Conservation (phyloP, 1,140 invertebrate genomes). For the Leptinotarsa lineolata region DNA sequence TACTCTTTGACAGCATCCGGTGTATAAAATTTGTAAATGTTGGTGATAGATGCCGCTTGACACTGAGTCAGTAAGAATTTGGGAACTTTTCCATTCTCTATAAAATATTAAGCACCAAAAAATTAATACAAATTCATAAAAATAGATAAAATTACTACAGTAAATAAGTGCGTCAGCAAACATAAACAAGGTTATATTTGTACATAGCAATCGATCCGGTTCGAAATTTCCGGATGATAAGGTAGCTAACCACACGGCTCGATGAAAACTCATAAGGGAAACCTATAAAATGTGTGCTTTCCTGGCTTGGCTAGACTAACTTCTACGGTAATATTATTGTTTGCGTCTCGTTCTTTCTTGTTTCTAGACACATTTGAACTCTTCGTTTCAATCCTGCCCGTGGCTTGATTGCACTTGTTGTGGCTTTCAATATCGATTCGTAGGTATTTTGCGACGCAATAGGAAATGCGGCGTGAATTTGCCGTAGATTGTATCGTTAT, state of each 20-base stretch:
- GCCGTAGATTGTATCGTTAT: no score
- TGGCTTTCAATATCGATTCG: background rate
- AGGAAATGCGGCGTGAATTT: no score
- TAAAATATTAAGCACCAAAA: no score
- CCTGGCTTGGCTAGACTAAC: background rate
- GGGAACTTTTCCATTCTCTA: no score
- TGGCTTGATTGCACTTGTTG: background rate
- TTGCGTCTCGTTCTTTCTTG: background rate
- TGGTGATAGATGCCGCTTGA: no score
- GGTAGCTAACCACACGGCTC: background rate
- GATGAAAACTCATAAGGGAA: background rate
- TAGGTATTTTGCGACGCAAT: background rate
- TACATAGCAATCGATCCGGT: background rate
- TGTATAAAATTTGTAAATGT: no score
- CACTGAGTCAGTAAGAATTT: no score
- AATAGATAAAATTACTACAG: no score
- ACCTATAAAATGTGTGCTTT: conserved; percentile 5
- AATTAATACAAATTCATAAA: no score
- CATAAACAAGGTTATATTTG: background rate
- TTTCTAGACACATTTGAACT: background rate
- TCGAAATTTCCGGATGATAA: background rate
- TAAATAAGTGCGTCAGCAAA: background rate
- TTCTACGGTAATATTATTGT: background rate
- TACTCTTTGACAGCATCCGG: no score
- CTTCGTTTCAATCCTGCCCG: conserved; percentile 1